Evolutionary conservation across 2,888 invertebrate species (phyloP), one percentile per base, ranked within the genome.

Genomic region (Cetonia aurata): DNA sequence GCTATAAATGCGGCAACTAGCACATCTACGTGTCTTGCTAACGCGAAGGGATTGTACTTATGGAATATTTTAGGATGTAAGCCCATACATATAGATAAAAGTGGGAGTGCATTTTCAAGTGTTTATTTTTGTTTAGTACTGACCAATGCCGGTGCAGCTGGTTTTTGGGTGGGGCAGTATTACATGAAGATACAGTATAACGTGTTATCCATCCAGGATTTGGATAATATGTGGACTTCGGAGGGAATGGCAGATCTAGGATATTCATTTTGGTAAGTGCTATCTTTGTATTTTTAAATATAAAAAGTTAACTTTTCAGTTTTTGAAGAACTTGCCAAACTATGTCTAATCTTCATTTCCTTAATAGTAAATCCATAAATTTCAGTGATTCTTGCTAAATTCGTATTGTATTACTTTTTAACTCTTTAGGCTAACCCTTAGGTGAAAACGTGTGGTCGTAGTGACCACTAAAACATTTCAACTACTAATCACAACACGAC

Each of bases 111-210:
- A 17, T 3, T 3, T 6, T 41, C n/a, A 10, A 15, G 1, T 1
- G 8, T 66, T 60, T 55, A 10, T 59, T 72, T 89, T 90, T n/a
- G n/a, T n/a, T 68, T 87, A 92, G 96, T 93, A 75, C 80, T 93
- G 31, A 91, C 92, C 78, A 91, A 93, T 80, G 82, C 93, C 37
- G 88, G 92, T 25, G 93, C 94, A 10, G 89, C 94, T 74, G 87
- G 91, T 33, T 90, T 95, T 70, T 97, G 96, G 95, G 86, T 94
- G 74, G 90, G 92, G 33, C 94, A 96, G 84, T 97, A 92, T 86
- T 93, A 91, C 83, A 86, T 92, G 55, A 91, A 93, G 81, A 87
- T 96, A 65, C 92, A 92, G 79, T 88, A 91, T 80, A 96, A 96
- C 82, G 94, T 96, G 1, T 87, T 97, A 84, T 89, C 93, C 0